Base-by-base conservation (phyloP, 2,113 vertebrate genomes). In the Hydrolagus affinis region DNA sequence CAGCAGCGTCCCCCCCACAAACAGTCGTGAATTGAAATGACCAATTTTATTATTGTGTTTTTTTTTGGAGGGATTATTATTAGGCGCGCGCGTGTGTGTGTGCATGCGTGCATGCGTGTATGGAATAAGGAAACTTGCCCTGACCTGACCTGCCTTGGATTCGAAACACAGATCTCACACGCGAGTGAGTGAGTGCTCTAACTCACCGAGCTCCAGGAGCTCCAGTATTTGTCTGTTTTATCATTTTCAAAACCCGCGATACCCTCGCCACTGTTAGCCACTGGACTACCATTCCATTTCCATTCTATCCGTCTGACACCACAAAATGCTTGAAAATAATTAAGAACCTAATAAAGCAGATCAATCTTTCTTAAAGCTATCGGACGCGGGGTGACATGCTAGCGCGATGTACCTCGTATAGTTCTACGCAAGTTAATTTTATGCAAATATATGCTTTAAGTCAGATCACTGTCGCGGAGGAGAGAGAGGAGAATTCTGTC, bases 361-460 rank as follows among this genome's bases (percentile, higher is more conserved):
- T 75, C 73, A 75, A 75, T 75, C 73, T 75, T 75, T 75, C 73
- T 56, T 75, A 75, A 75, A 75, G 73, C 30, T 28, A 17, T 15
- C 78, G 64, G 32, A 68, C 32, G 60, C 44, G 17, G 15, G 21
- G 28, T 30, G 60, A 32, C 60, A 66, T 17, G 25, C 25, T 83
- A 66, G 60, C 28, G 30, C 28, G 56, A 21, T 83, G 78, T 83
- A 30, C 62, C n/a, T n/a, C 25, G 15, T 83, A 15, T 28, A 15
- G n/a, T n/a, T n/a, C 62, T 28, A 28, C 60, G 30, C 78, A 83
- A 83, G 78, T 83, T 66, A 83, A 83, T 32, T 83, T 83, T 83
- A 83, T 83, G 78, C 78, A 83, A 83, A 83, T 66, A 68, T 83
- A 21, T 64, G 78, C 78, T 32, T 83, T 83, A 62, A 83, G 78